phyloP scores from a whole-genome alignment of 2,888 invertebrate species.

The Andrena camellia region DNA sequence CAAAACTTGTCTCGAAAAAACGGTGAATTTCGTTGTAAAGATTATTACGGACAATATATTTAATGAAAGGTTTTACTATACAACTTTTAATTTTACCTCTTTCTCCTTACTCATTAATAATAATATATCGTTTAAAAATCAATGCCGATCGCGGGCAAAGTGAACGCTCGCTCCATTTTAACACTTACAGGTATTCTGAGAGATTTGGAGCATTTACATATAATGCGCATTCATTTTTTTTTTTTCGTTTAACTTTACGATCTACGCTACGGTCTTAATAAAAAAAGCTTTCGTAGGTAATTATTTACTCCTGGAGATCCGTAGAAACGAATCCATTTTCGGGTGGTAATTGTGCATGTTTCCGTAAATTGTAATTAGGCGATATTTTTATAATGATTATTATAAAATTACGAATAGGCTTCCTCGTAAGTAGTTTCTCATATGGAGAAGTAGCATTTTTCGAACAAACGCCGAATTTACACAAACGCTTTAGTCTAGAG shows the following conservation, averaged over 20 bases:
- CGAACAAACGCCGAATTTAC: slow-evolving; percentile 81
- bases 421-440: slow-evolving; percentile 72
- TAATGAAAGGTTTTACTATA: slow-evolving; percentile 83
- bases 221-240: slow-evolving; percentile 69
- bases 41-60: slow-evolving; percentile 82
- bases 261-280: slow-evolving; percentile 83
- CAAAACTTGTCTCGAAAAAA: slow-evolving; percentile 77
- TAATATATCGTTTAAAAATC: slow-evolving; percentile 81
- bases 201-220: slow-evolving; percentile 76
- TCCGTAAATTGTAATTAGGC: slow-evolving; percentile 80
- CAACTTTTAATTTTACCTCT: slow-evolving; percentile 82
- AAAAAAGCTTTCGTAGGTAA: slow-evolving; percentile 79
- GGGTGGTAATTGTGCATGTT: slow-evolving; percentile 77
- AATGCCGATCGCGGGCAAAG: slow-evolving; percentile 80
- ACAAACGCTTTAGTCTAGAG: slow-evolving; percentile 80
- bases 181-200: slow-evolving; percentile 80
- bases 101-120: slow-evolving; percentile 78
- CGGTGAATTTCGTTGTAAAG: slow-evolving; percentile 83
- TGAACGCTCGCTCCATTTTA: slow-evolving; percentile 74
- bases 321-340: slow-evolving; percentile 81
- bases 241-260: slow-evolving; percentile 70
- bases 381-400: slow-evolving; percentile 81
- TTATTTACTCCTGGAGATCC: slow-evolving; percentile 81
- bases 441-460: slow-evolving; percentile 79
- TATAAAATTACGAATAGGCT: slow-evolving; percentile 80